A percentile compares a stretch with the other conserved stretches of the same genome.
Conservation (phyloP, 2,113 vertebrate genomes). For the Atrichornis clamosus region DNA sequence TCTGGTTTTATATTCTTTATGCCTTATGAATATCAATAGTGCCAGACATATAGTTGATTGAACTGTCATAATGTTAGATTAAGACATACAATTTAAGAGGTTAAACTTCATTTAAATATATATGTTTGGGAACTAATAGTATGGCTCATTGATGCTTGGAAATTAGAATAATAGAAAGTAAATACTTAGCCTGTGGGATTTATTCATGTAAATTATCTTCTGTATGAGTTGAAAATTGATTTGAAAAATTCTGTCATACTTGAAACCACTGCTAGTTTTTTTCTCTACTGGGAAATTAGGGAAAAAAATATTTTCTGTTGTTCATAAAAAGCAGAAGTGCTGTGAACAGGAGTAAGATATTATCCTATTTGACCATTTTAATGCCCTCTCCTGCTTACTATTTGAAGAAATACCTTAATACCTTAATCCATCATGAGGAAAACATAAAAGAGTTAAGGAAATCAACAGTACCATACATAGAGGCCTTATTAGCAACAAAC, state of each 20-base stretch:
- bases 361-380: background rate
- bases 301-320: background rate
- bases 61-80: constrained; percentile 27
- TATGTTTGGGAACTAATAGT: constrained; percentile 20
- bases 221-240: background rate
- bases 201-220: background rate
- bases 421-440: background rate
- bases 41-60: background rate
- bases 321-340: background rate
- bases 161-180: constrained; percentile 20
- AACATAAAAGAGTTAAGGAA: background rate
- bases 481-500: background rate
- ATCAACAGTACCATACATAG: background rate
- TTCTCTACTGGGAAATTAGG: background rate
- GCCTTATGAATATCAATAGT: constrained; percentile 14
- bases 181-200: background rate
- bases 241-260: background rate
- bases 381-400: background rate
- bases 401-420: background rate
- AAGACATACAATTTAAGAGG: constrained; percentile 18
- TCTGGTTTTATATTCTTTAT: background rate
- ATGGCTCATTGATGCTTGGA: constrained; percentile 15
- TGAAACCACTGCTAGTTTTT: background rate
- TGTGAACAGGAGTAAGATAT: background rate
- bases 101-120: constrained; percentile 11